Base-by-base conservation (phyloP, 2,888 invertebrate genomes). In the Caenorhabditis sp. region DNA sequence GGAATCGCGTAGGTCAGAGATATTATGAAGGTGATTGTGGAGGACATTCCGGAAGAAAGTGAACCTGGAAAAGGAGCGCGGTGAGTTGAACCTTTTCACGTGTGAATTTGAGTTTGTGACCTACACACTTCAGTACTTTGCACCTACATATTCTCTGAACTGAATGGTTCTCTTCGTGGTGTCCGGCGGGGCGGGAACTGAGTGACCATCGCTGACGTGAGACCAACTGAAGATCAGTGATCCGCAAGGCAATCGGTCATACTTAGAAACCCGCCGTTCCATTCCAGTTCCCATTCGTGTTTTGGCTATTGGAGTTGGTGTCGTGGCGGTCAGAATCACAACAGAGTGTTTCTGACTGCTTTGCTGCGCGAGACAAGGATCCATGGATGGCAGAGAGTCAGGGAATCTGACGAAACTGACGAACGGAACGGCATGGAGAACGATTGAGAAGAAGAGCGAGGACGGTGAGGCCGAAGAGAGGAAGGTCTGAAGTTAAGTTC, bases 351-450 rank as follows among this genome's bases (percentile, higher is more conserved):
- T 15, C 62, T 17, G 8, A 62, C 2, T 13, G 62, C 41, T 52
- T 41, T 52, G 30, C 52, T 62, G 22, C 50, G 26, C 20, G 30
- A 62, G 13, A 52, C 8, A 1, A 62, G 22, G 2, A 62, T 20
- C 62, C 62, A 52, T 7, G 62, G 50, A 43, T 62, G 41, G 39
- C 62, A 62, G 13, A 62, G 52, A 22, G 41, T 52, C 9, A 62
- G 43, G 15, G 41, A 41, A 30, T 62, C 62, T n/a, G n/a, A n/a
- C n/a, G n/a, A n/a, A n/a, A 22, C 62, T 43, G 52, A 50, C 37
- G 41, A 62, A 52, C 2, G 62, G 62, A 13, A 41, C 27, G 13
- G 61, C 24, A n/a, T 50, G 52, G 4, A 62, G 37, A 5, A 62
- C 41, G n/a, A 52, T 22, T 1, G 62, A 37, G 27, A 62, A 62